Conservation (phyloP, 2,113 vertebrate genomes). For the Asarcornis scutulata region DNA sequence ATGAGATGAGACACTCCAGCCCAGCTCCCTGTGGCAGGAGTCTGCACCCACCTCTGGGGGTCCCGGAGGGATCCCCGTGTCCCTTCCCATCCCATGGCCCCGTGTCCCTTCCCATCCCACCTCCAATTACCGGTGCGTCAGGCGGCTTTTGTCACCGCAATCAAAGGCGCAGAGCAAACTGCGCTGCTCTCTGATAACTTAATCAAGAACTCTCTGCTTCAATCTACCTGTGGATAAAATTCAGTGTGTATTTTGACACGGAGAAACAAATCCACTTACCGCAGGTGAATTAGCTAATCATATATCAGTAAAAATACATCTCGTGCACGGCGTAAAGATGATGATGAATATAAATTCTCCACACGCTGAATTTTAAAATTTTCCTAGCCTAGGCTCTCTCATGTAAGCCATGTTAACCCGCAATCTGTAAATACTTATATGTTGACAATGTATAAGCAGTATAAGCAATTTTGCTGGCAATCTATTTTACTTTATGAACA, state of each 20-base stretch:
- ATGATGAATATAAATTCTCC: conserved; percentile 35
- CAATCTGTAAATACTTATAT: neutral
- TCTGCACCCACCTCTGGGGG: neutral
- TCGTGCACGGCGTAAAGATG: neutral
- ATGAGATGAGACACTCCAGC: neutral
- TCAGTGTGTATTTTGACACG: neutral
- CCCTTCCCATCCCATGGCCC: fast-evolving
- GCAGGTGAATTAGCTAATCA: conserved; percentile 55
- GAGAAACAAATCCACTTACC: conserved; percentile 51
- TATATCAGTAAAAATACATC: conserved; percentile 20
- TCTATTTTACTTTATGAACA: conserved; percentile 27
- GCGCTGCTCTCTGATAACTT: conserved; percentile 29
- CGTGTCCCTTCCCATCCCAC: fast-evolving
- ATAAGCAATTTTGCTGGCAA: conserved; percentile 41
- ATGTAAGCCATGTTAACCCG: conserved; percentile 53
- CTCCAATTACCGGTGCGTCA: neutral
- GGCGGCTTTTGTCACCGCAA: conserved; percentile 13
- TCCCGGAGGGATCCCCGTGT: no score
- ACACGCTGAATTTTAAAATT: neutral
- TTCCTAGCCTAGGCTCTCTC: conserved; percentile 8
- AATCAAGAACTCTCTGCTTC: conserved; percentile 20
- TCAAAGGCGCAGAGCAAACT: neutral
- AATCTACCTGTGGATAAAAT: conserved; percentile 47
- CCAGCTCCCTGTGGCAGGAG: neutral
- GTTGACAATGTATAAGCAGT: neutral